Evolutionary conservation across 2,888 invertebrate species (phyloP).

Genomic region (Parnassius orleans): DNA sequence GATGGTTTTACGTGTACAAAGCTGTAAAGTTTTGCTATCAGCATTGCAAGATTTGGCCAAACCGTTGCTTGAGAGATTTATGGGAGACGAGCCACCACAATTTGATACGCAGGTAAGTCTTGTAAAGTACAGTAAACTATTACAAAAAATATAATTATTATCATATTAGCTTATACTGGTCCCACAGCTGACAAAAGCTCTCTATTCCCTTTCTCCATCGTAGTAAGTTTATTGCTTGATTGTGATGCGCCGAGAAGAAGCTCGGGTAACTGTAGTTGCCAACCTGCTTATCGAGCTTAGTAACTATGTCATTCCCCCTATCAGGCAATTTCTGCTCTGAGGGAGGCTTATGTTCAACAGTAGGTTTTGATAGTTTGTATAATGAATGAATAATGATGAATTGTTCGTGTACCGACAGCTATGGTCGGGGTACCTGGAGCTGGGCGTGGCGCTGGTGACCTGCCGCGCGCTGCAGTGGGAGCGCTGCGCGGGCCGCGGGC

Average conservation of each 20-base stretch:
- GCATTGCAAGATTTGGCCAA: constrained; percentile 94
- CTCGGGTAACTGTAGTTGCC: too few species aligned
- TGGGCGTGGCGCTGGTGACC: constrained; percentile 72
- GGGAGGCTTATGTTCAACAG: too few species aligned
- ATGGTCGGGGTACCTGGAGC: constrained; percentile 78
- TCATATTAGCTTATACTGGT: neutral
- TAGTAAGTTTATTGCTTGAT: too few species aligned
- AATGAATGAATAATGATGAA: too few species aligned
- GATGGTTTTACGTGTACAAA: constrained; percentile 93
- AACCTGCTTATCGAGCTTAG: too few species aligned
- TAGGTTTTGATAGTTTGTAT: too few species aligned
- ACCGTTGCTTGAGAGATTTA: constrained; percentile 90
- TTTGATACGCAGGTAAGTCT: constrained; percentile 87
- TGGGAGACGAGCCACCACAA: constrained; percentile 84
- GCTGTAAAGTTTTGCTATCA: constrained; percentile 91
- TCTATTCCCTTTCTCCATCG: too few species aligned
- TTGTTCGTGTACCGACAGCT: constrained; percentile 59
- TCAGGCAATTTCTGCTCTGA: too few species aligned
- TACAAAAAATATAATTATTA: neutral
- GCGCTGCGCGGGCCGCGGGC: constrained; percentile 69
- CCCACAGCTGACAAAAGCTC: too few species aligned
- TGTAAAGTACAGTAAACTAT: neutral
- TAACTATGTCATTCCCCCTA: too few species aligned
- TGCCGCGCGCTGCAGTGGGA: constrained; percentile 63
- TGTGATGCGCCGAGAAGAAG: too few species aligned